These are phyloP conservation scores for Hydrozoanthus tunicans DNA, from an alignment of 64 coral and sea anemone genomes.

Conservation along the genomic window DNA sequence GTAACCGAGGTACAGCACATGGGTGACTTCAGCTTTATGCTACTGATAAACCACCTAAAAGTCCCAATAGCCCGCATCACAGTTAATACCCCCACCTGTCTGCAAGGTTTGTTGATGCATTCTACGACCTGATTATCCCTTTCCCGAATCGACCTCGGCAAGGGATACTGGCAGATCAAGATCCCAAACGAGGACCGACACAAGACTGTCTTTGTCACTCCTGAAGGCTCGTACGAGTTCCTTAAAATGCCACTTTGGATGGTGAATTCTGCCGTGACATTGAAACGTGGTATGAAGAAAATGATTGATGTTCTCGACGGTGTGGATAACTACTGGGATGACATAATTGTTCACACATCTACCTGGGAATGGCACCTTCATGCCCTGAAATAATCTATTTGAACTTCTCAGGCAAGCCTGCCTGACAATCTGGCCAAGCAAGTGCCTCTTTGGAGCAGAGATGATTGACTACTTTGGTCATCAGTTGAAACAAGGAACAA, in stretches of 20 bases:
- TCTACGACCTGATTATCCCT: background rate
- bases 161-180: conserved; percentile 49
- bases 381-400: background rate
- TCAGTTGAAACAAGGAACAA: background rate
- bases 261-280: background rate
- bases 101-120: background rate
- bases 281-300: conserved; percentile 33
- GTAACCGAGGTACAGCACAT: background rate
- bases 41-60: background rate
- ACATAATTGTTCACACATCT: background rate
- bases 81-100: background rate
- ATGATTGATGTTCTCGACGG: background rate
- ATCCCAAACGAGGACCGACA: conserved; percentile 12
- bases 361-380: background rate
- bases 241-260: background rate
- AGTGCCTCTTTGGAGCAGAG: conserved; percentile 9
- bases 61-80: background rate
- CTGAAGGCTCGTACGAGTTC: conserved; percentile 36
- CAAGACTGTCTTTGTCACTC: conserved; percentile 11
- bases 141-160: conserved; percentile 45
- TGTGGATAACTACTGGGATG: too few relatives aligned
- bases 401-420: background rate
- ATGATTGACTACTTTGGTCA: conserved; percentile 48
- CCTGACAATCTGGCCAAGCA: conserved; percentile 26
- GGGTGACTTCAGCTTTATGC: background rate